Evolutionary conservation across 1,140 invertebrate species (phyloP).

Genomic region (Dinoponera quadriceps): DNA sequence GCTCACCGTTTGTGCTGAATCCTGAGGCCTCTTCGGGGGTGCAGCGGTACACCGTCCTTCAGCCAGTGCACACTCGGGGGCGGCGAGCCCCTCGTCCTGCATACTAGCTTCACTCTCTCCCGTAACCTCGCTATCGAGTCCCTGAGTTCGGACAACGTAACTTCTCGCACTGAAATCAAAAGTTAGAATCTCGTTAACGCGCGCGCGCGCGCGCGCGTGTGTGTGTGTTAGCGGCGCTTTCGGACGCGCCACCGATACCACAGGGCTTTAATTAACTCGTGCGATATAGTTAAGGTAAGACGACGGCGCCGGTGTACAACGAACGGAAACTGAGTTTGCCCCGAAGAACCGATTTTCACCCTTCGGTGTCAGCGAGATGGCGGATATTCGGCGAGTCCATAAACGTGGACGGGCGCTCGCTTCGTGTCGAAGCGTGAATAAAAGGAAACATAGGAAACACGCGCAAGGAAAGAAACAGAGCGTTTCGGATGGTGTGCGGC

Average conservation of each 20-base stretch:
- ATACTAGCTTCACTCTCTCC: conserved; percentile 88
- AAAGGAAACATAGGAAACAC: conserved; percentile 30
- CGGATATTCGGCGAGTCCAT: too few relatives aligned
- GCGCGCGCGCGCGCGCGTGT: background rate
- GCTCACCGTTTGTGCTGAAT: conserved; percentile 85
- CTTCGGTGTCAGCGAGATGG: too few relatives aligned
- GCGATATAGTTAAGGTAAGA: conserved; percentile 11
- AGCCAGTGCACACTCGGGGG: conserved; percentile 91
- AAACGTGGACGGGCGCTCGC: too few relatives aligned
- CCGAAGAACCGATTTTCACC: too few relatives aligned
- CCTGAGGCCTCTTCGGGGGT: conserved; percentile 85
- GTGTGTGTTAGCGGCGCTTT: background rate
- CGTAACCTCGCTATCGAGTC: conserved; percentile 85
- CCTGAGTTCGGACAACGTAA: conserved; percentile 85
- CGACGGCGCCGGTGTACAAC: too few relatives aligned
- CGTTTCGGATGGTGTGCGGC: conserved; percentile 16
- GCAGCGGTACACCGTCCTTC: conserved; percentile 89
- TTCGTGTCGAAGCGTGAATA: too few relatives aligned
- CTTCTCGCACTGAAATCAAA: conserved; percentile 83
- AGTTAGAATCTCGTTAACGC: conserved; percentile 43
- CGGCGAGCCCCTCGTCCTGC: conserved; percentile 89
- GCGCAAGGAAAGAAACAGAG: background rate
- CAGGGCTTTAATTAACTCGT: conserved; percentile 23
- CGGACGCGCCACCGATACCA: background rate
- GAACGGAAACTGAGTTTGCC: too few relatives aligned